Percentiles rank a stretch among this genome's conserved stretches.
Conservation (phyloP, 2,113 vertebrate species). For the Alces alces region DNA sequence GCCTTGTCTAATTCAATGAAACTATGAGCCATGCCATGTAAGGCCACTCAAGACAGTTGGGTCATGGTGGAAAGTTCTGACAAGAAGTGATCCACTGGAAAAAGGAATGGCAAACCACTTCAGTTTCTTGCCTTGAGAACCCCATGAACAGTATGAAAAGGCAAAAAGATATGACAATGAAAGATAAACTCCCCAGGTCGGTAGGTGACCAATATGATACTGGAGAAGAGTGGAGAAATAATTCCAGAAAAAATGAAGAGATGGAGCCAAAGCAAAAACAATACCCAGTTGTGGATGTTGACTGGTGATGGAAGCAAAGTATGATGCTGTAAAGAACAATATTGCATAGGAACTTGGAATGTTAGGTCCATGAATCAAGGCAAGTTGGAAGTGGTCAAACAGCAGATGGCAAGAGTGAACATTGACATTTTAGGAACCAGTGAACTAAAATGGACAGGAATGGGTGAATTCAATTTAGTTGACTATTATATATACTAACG, state of each 20-base stretch:
- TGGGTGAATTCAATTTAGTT: not conserved
- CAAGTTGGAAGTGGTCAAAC: not conserved
- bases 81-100: not conserved
- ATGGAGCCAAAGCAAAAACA: not conserved
- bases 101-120: not conserved
- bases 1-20: not conserved
- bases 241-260: too few species aligned
- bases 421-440: not conserved
- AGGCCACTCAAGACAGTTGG: fast-evolving
- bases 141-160: not conserved
- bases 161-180: not conserved
- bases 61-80: not conserved
- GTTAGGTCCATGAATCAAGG: not conserved
- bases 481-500: not conserved
- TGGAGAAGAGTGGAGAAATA: too few species aligned
- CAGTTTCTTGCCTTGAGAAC: not conserved
- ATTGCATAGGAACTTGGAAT: not conserved
- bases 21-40: not conserved
- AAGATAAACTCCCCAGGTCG: not conserved
- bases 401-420: not conserved
- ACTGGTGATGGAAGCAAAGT: not conserved
- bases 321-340: not conserved
- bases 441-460: not conserved
- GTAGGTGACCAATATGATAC: not conserved
- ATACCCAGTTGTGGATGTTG: not conserved